phyloP scores from a whole-genome alignment of 92 coral and sea anemone genomes.

The Pocillopora meandrina region DNA sequence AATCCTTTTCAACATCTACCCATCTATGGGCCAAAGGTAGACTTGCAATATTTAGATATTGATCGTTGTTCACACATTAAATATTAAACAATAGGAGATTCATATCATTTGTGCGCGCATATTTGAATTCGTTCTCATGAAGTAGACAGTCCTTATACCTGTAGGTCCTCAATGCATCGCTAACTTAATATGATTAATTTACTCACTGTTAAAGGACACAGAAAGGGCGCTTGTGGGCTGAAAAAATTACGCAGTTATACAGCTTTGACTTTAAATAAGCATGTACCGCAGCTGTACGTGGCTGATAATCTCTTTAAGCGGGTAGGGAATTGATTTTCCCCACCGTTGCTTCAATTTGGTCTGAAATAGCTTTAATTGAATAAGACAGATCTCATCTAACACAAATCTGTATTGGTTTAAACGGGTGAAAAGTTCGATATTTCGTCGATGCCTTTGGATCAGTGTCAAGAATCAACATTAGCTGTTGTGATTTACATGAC shows the following conservation, averaged over 20 bases:
- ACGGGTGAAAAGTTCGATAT: background rate
- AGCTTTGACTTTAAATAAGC: background rate
- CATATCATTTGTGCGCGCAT: background rate
- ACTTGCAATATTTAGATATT: background rate
- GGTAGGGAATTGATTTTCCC: background rate
- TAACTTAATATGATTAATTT: too few relatives aligned
- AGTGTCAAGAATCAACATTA: background rate
- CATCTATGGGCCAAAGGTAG: conserved; percentile 31
- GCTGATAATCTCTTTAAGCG: background rate
- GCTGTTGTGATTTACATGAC: too few relatives aligned
- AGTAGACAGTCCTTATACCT: background rate
- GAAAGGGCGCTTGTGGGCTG: too few relatives aligned
- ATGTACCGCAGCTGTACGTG: background rate
- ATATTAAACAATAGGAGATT: background rate
- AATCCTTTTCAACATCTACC: conserved; percentile 54
- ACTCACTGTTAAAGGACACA: too few relatives aligned
- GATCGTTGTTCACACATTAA: conserved; percentile 12
- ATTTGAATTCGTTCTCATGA: background rate
- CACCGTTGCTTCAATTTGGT: background rate
- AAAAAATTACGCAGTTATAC: too few relatives aligned
- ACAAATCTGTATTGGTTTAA: background rate
- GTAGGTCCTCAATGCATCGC: background rate
- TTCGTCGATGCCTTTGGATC: background rate
- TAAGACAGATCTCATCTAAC: background rate
- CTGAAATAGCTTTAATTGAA: background rate